Evolutionary conservation across 2,797 vertebrate genomes (phyloP).

Genomic region (Champsocephalus esox): DNA sequence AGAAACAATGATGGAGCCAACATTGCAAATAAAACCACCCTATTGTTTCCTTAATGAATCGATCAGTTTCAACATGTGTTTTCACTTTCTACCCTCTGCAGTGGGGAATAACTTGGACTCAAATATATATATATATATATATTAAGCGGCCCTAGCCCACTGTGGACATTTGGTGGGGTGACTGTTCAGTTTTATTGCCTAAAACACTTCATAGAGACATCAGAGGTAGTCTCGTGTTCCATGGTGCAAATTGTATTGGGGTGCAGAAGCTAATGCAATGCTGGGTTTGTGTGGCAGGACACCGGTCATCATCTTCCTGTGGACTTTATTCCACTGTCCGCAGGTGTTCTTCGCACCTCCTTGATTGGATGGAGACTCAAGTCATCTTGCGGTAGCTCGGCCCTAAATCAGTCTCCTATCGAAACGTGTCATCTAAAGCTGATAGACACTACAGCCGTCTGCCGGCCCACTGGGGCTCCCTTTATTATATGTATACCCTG

Average conservation of each 20-base stretch:
- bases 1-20: constrained; percentile 26
- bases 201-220: constrained; percentile 69
- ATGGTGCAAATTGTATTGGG: constrained; percentile 67
- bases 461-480: constrained; percentile 55
- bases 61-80: constrained; percentile 59
- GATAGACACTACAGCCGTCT: constrained; percentile 78
- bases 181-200: constrained; percentile 61
- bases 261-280: constrained; percentile 71
- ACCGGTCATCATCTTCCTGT: constrained; percentile 68
- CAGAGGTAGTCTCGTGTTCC: constrained; percentile 55
- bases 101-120: constrained; percentile 45
- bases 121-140: constrained; percentile 25
- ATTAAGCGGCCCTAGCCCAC: constrained; percentile 6
- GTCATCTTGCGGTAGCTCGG: constrained; percentile 75
- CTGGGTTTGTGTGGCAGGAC: constrained; percentile 60
- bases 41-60: constrained; percentile 46
- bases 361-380: constrained; percentile 83
- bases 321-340: constrained; percentile 79
- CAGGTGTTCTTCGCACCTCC: constrained; percentile 79
- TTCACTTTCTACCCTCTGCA: constrained; percentile 56
- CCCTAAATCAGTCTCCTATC: constrained; percentile 80
- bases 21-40: constrained; percentile 34
- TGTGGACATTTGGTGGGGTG: constrained; percentile 48
- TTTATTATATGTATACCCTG: constrained; percentile 78
- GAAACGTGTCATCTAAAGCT: constrained; percentile 83